Conservation (phyloP, 1,140 invertebrate species). For the Drosophila elegans region DNA sequence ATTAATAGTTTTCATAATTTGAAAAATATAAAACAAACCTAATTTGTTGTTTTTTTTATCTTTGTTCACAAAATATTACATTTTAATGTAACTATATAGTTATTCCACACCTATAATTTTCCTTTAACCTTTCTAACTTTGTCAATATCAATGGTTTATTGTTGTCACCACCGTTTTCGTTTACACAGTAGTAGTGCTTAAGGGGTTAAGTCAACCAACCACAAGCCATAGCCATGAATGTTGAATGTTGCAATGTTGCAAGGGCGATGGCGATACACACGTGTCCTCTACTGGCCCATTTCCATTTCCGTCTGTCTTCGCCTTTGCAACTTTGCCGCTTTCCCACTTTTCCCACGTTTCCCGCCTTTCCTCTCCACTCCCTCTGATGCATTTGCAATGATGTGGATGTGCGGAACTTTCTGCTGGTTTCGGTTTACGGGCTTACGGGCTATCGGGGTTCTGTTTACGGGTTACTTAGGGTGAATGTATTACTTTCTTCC, state of each 20-base stretch:
- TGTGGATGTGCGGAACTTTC: slow-evolving; percentile 51
- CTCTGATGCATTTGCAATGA: slow-evolving; percentile 52
- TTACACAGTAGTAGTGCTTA: not conserved
- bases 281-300: slow-evolving; percentile 46
- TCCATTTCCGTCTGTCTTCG: slow-evolving; percentile 41
- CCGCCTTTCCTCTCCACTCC: not conserved
- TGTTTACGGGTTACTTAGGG: slow-evolving; percentile 54
- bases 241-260: slow-evolving; percentile 26
- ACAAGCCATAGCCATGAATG: slow-evolving; percentile 27
- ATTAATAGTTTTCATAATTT: too few species aligned
- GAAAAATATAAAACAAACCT: too few species aligned
- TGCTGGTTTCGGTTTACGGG: slow-evolving; percentile 31
- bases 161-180: not conserved
- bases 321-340: not conserved
- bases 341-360: not conserved
- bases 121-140: too few species aligned
- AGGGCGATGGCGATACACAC: slow-evolving; percentile 36
- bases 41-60: too few species aligned
- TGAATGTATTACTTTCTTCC: slow-evolving; percentile 62
- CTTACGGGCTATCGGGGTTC: slow-evolving; percentile 11
- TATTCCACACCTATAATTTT: too few species aligned
- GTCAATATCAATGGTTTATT: too few species aligned
- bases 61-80: too few species aligned
- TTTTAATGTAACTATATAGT: too few species aligned
- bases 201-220: slow-evolving; percentile 29